A percentile compares a stretch with the other conserved stretches of the same genome.
These are phyloP conservation scores for Champsocephalus gunnari DNA, from an alignment of 2,797 vertebrate genomes.

Conservation along the genomic window DNA sequence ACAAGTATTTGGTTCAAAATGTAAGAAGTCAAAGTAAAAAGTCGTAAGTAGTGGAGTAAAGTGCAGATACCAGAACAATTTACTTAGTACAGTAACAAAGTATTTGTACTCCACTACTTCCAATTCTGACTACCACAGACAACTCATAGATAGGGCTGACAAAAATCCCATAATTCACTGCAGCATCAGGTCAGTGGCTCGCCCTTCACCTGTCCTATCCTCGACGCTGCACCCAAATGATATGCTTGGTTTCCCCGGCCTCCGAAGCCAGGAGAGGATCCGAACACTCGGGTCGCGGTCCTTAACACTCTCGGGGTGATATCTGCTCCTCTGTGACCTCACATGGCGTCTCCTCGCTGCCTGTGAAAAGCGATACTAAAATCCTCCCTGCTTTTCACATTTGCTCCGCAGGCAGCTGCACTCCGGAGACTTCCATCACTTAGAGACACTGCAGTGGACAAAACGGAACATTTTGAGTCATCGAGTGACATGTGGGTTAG, in stretches of 20 bases:
- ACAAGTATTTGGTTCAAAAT: too few species aligned
- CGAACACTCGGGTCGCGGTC: conserved; percentile 30
- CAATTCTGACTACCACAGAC: too few species aligned
- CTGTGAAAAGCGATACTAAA: conserved; percentile 73
- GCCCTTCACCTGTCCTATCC: conserved; percentile 50
- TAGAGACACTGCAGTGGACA: conserved; percentile 70
- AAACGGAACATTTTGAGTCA: conserved; percentile 69
- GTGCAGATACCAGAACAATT: too few species aligned
- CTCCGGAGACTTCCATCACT: conserved; percentile 70
- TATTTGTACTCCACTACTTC: too few species aligned
- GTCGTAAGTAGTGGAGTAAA: too few species aligned
- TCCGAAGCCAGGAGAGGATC: conserved; percentile 23
- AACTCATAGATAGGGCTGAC: too few species aligned
- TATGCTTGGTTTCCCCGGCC: conserved; percentile 37
- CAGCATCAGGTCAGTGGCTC: conserved; percentile 6
- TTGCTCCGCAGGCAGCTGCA: conserved; percentile 59
- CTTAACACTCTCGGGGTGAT: conserved; percentile 63
- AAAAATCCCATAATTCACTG: not conserved
- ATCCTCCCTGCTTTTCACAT: conserved; percentile 71
- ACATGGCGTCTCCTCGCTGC: conserved; percentile 59
- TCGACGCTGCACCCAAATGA: conserved; percentile 23
- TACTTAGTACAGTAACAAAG: too few species aligned
- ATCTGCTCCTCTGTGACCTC: conserved; percentile 77
- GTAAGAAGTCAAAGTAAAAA: too few species aligned
- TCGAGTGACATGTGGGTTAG: conserved; percentile 57